These are phyloP conservation scores for Callionymus lyra DNA, from an alignment of 2,113 vertebrate species.

Conservation along the genomic window DNA sequence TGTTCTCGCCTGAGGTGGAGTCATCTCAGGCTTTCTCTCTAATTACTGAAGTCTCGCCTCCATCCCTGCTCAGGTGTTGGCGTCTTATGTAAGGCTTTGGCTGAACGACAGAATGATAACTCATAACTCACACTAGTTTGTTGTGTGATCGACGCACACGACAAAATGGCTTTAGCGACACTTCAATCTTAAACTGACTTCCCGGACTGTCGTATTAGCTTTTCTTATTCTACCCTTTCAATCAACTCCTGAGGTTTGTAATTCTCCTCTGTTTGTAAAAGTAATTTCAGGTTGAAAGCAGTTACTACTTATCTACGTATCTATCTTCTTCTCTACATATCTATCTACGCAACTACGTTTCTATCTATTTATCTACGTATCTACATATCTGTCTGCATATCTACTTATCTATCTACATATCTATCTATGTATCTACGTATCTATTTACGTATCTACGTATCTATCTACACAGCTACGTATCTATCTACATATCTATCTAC, in stretches of 20 bases:
- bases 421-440: too few species aligned
- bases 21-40: slow-evolving; percentile 21
- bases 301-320: too few species aligned
- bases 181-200: background rate
- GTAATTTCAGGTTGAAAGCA: slow-evolving; percentile 45
- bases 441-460: too few species aligned
- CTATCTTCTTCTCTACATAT: too few species aligned
- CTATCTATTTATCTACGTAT: too few species aligned
- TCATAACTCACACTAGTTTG: slow-evolving; percentile 8
- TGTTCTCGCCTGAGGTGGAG: slow-evolving; percentile 21
- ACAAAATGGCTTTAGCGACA: slow-evolving; percentile 2
- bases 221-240: slow-evolving; percentile 24
- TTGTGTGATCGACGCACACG: background rate
- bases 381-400: too few species aligned
- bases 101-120: slow-evolving; percentile 3
- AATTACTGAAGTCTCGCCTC: slow-evolving; percentile 37
- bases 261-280: slow-evolving; percentile 17
- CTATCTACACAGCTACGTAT: too few species aligned
- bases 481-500: too few species aligned
- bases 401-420: too few species aligned
- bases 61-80: slow-evolving; percentile 26
- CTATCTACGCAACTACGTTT: too few species aligned
- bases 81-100: slow-evolving; percentile 34
- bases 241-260: slow-evolving; percentile 24
- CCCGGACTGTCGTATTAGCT: slow-evolving; percentile 21